phyloP scores from a whole-genome alignment of 2,797 vertebrate genomes.

The Hippoglossus hippoglossus region DNA sequence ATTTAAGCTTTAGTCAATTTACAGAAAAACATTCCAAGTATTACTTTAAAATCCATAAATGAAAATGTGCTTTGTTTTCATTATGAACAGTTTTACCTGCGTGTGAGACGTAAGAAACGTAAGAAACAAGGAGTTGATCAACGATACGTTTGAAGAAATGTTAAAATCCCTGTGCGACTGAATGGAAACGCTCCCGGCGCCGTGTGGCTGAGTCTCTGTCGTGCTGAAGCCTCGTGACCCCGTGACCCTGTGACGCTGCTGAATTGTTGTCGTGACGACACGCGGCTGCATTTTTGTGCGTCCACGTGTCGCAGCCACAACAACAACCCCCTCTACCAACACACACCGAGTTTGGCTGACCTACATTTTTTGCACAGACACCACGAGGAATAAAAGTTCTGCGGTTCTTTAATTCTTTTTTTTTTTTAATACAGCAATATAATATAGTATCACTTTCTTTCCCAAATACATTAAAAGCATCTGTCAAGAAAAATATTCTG shows the following conservation, averaged over 20 bases:
- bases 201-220: too few relatives aligned
- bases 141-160: too few relatives aligned
- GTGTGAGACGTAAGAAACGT: too few relatives aligned
- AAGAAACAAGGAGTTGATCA: too few relatives aligned
- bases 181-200: too few relatives aligned
- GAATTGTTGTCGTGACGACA: slow-evolving; percentile 47
- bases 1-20: too few relatives aligned
- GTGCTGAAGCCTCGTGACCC: too few relatives aligned
- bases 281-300: not conserved
- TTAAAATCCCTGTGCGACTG: too few relatives aligned
- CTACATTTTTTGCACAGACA: slow-evolving; percentile 54
- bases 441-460: slow-evolving; percentile 51
- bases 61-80: too few relatives aligned
- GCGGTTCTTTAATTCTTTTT: slow-evolving; percentile 19
- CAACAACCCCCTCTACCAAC: slow-evolving; percentile 3
- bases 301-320: slow-evolving; percentile 32
- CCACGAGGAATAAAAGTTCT: slow-evolving; percentile 18
- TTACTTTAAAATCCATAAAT: too few relatives aligned
- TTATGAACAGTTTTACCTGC: too few relatives aligned
- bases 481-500: slow-evolving; percentile 78
- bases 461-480: slow-evolving; percentile 73
- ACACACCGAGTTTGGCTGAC: slow-evolving; percentile 48
- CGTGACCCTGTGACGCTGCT: slow-evolving; percentile 14
- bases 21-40: too few relatives aligned
- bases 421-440: slow-evolving; percentile 76